Base-by-base conservation (phyloP, 2,797 vertebrate species). In the Poecilia wingei region DNA sequence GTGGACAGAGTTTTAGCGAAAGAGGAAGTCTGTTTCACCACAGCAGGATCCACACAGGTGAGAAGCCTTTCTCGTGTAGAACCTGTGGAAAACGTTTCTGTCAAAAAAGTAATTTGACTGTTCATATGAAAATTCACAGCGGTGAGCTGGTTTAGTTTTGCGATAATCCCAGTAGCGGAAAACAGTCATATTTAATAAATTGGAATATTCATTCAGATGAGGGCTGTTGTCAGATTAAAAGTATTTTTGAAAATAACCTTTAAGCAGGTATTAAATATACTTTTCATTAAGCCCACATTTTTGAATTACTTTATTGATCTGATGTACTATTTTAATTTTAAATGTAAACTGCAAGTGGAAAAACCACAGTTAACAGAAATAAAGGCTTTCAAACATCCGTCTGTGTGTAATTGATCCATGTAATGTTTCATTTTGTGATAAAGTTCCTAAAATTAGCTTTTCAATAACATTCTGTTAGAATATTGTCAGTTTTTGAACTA, bases 81-180 rank as follows among this genome's bases (percentile, higher is more conserved):
- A 61, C 57, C 57, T 61, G 57, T 33, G 57, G 59, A 61, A 61
- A 61, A 33, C 2, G 59, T 18, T 61, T 61, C 31, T 61, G 59
- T 61, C 59, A 61, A 61, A 61, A 61, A 61, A 61, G 31, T 18
- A 61, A 61, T 61, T 61, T 61, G 6, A 61, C 59, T 61, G 59
- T 61, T 61, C 59, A 61, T 18, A 33, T 61, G 59, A 33, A 61
- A 61, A 61, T 31, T 61, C 31, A 61, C 59, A 16, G 31, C 36
- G 31, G 16, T 20, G 6, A 64, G 31, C 59, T 20, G 31, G 31
- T 64, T 64, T 64, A 64, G 28, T 36, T 64, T 64, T 18, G 16
- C 20, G 25, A 55, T 55, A 12, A 55, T 55, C 53, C 25, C 7
- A 55, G 25, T 4, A n/a, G n/a, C 25, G n/a, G 53, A 12, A 25